Conservation (phyloP, 2,113 vertebrate species). For the Larimichthys polyactis region DNA sequence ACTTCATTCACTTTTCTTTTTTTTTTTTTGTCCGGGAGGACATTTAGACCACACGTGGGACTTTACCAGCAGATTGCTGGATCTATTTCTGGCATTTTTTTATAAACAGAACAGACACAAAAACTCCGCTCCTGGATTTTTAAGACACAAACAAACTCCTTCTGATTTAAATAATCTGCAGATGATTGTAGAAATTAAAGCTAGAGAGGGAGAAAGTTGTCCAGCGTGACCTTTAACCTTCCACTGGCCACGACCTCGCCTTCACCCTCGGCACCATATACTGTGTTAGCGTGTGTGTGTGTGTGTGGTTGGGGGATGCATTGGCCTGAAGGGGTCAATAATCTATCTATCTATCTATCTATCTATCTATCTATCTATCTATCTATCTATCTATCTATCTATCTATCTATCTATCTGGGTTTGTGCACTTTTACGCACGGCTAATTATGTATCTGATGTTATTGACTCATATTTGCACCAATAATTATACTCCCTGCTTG, state of each 20-base stretch:
- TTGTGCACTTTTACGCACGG: too few relatives aligned
- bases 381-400: background rate
- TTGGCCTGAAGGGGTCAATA: background rate
- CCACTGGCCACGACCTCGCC: constrained; percentile 72
- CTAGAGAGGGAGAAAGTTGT: constrained; percentile 72
- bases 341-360: constrained; percentile 14
- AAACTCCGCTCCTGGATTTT: background rate
- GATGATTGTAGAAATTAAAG: background rate
- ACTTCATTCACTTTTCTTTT: background rate
- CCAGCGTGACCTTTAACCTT: constrained; percentile 73
- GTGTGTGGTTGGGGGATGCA: background rate
- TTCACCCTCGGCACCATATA: constrained; percentile 62
- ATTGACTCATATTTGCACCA: too few relatives aligned
- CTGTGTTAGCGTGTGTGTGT: background rate
- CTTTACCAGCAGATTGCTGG: background rate
- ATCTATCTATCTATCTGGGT: background rate
- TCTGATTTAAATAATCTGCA: background rate
- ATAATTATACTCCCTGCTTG: too few relatives aligned
- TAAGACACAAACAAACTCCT: background rate
- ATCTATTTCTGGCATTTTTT: background rate
- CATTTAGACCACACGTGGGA: background rate
- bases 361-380: constrained; percentile 21
- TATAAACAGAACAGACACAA: background rate
- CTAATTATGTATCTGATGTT: too few relatives aligned
- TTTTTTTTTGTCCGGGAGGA: too few relatives aligned